Percentiles rank a stretch among this genome's conserved stretches.
These are phyloP conservation scores for Drosophila dives DNA, from an alignment of 2,888 invertebrate genomes.

Conservation along the genomic window DNA sequence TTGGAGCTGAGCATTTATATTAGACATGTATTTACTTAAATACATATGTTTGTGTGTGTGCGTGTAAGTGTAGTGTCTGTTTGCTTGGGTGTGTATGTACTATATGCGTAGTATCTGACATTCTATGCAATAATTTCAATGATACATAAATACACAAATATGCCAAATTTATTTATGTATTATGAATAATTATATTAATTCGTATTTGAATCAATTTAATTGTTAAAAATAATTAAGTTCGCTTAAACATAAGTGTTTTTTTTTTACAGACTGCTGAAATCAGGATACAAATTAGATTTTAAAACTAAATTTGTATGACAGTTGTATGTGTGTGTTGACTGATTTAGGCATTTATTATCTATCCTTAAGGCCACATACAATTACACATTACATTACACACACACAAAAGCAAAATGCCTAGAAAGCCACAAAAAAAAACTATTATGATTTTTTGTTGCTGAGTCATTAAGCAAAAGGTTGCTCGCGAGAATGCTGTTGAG, in stretches of 20 bases:
- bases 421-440: conserved; percentile 1
- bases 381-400: not conserved
- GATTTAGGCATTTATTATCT: conserved; percentile 1
- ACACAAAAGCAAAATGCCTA: not conserved
- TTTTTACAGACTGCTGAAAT: not conserved
- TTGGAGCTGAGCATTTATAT: conserved; percentile 5
- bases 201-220: not conserved
- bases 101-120: conserved; percentile 10
- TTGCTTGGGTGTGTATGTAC: not conserved
- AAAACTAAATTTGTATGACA: not conserved
- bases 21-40: conserved; percentile 10
- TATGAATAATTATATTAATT: not conserved
- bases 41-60: conserved; percentile 1
- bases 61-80: not conserved
- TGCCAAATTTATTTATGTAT: conserved; percentile 2
- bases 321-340: not conserved
- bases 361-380: conserved; percentile 9
- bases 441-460: conserved; percentile 15
- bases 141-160: conserved; percentile 12
- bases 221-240: not conserved
- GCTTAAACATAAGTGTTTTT: not conserved
- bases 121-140: conserved; percentile 12
- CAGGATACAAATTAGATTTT: not conserved
- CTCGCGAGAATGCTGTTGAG: not conserved
- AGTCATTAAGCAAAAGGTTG: conserved; percentile 7